phyloP scores from a whole-genome alignment of 2,888 invertebrate genomes.

The Sycophila texana region DNA sequence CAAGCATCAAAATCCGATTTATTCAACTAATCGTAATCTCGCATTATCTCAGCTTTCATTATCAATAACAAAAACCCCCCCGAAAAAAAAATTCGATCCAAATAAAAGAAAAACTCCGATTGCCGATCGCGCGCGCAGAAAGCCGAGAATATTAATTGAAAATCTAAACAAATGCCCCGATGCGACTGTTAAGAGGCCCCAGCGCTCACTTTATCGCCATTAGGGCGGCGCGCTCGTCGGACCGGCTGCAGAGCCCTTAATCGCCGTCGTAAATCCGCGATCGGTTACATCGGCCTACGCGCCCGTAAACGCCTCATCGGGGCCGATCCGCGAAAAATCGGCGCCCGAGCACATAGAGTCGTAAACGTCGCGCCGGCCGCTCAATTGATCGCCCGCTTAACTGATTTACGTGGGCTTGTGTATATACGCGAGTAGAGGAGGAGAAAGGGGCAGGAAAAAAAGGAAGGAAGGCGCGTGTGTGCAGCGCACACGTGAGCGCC shows the following conservation, averaged over 20 bases:
- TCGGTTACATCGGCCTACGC: conserved; percentile 17
- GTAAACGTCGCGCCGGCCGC: conserved; percentile 18
- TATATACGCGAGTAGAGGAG: neutral
- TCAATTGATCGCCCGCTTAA: conserved; percentile 27
- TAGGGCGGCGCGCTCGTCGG: neutral
- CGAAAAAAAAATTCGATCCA: too few species aligned
- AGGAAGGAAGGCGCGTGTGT: neutral
- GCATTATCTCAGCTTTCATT: conserved; percentile 14
- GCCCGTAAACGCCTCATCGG: conserved; percentile 31
- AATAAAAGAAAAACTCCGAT: too few species aligned
- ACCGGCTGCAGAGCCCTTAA: neutral
- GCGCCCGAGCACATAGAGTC: conserved; percentile 2
- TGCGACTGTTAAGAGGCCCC: too few species aligned
- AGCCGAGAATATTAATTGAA: too few species aligned
- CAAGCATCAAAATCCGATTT: neutral
- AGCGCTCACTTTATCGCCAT: neutral
- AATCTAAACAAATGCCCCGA: too few species aligned
- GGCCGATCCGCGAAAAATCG: conserved; percentile 18
- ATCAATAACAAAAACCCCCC: too few species aligned
- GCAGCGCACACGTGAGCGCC: too few species aligned
- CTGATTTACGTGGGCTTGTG: conserved; percentile 22
- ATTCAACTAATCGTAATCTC: conserved; percentile 33
- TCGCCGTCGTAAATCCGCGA: conserved; percentile 17
- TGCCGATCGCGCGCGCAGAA: too few species aligned
- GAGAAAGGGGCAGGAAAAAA: neutral